These are phyloP conservation scores for Andrena marginata DNA, from an alignment of 2,888 invertebrate species.

Conservation along the genomic window DNA sequence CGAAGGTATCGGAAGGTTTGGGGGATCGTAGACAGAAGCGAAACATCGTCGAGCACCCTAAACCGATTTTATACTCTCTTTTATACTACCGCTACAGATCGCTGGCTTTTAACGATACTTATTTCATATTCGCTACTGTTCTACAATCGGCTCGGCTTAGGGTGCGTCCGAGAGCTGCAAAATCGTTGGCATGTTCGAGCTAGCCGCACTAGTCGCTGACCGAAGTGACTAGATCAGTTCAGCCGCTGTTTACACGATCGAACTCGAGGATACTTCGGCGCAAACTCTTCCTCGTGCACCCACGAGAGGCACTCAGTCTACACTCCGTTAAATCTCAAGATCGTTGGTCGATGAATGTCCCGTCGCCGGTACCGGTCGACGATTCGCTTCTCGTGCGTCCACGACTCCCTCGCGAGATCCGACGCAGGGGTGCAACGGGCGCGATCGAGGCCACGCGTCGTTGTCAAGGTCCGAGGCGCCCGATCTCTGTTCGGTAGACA, in stretches of 20 bases:
- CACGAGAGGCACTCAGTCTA: slow-evolving; percentile 7
- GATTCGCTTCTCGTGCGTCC: slow-evolving; percentile 41
- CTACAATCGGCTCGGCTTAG: slow-evolving; percentile 33
- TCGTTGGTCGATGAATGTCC: not conserved
- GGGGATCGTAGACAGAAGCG: slow-evolving; percentile 57
- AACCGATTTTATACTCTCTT: slow-evolving; percentile 31
- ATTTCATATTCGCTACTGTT: not conserved
- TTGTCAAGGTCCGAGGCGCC: not conserved
- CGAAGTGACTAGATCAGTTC: slow-evolving; percentile 13
- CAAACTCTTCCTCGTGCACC: slow-evolving; percentile 31
- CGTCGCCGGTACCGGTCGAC: not conserved
- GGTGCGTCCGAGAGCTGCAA: slow-evolving; percentile 45
- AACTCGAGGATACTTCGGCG: slow-evolving; percentile 15
- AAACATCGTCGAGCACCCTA: slow-evolving; percentile 59
- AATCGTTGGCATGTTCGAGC: slow-evolving; percentile 34
- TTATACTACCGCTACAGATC: not conserved
- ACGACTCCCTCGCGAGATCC: slow-evolving; percentile 29
- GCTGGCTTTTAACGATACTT: not conserved
- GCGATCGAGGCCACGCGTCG: slow-evolving; percentile 37
- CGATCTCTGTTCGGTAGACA: not conserved
- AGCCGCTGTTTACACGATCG: slow-evolving; percentile 12
- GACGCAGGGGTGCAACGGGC: not conserved
- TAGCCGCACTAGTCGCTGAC: slow-evolving; percentile 13
- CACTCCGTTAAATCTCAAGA: not conserved
- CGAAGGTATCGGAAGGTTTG: not conserved